Conservation (phyloP, 2,113 vertebrate species). For the Polypterus bichir region DNA sequence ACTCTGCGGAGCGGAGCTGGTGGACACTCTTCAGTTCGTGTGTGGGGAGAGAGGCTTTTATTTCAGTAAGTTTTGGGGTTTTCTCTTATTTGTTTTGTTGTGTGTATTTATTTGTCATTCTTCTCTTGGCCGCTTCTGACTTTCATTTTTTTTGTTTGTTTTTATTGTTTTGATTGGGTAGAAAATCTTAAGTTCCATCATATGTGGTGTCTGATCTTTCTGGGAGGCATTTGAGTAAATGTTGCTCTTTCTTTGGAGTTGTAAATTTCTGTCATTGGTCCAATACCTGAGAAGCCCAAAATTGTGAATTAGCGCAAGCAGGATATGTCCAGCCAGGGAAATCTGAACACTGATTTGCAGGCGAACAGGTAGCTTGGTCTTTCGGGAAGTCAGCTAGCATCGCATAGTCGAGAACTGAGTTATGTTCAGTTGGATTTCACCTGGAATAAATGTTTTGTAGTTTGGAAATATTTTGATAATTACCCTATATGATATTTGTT, state of each 20-base stretch:
- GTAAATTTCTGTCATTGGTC: slow-evolving; percentile 9
- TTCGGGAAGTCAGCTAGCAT: too few species aligned
- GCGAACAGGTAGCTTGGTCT: too few species aligned
- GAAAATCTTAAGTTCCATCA: neutral
- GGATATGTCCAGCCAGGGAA: slow-evolving; percentile 4
- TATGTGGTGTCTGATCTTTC: neutral
- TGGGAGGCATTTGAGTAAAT: slow-evolving; percentile 1
- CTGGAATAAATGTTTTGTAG: too few species aligned
- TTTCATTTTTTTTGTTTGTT: slow-evolving; percentile 17
- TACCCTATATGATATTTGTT: too few species aligned
- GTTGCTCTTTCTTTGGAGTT: slow-evolving; percentile 11
- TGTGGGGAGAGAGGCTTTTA: slow-evolving; percentile 98
- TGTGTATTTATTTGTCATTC: too few species aligned
- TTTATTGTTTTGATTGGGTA: slow-evolving; percentile 30
- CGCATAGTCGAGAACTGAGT: too few species aligned
- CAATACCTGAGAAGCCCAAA: slow-evolving; percentile 6
- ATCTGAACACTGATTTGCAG: neutral
- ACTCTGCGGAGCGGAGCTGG: slow-evolving; percentile 93
- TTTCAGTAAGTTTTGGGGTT: slow-evolving; percentile 83
- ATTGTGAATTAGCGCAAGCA: neutral
- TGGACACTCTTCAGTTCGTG: slow-evolving; percentile 96
- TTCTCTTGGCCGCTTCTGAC: too few species aligned
- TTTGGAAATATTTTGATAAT: too few species aligned
- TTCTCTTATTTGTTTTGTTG: too few species aligned
- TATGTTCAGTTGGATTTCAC: too few species aligned